Evolutionary conservation across 2,888 invertebrate species (phyloP), one percentile per base, ranked within the genome.

Genomic region (Sthenelais limicola): DNA sequence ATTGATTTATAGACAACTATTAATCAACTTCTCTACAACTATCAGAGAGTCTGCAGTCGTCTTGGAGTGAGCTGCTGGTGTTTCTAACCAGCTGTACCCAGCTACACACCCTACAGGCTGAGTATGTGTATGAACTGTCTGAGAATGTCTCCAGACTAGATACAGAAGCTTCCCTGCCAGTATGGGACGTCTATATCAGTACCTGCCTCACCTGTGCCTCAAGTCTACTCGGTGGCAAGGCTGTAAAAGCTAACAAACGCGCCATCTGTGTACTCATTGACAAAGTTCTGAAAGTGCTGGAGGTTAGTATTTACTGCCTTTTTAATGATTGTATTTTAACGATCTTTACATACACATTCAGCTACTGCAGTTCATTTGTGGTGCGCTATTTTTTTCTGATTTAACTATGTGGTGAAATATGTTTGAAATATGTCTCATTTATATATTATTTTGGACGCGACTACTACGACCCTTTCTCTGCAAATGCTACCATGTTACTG

Each of bases 231-330:
- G 43, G 1, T 5, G 21, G 9, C 3, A 32, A 30, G n/a, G 12
- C 12, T 12, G 28, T 5, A 30, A 26, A 26, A 35, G 38, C 35
- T 9, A 35, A 62, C 38, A 62, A 35, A 26, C 24, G 9, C 24
- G 62, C 21, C 5, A 21, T 62, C 1, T 7, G 3, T 1, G 62
- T 38, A 43, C 38, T 62, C 18, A 24, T 62, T 24, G 24, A 7
- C 1, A 7, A 1, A 2, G 38, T 62, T 21, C 5, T 21, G 1
- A 12, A 3, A 1, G 38, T 35, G 7, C 38, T 62, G 15, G 9
- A 62, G 35, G 62, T 62, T 21, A 62, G 62, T n/a, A n/a, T n/a
- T 26, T 30, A 54, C 54, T 43, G 43, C 12, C 43, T 43, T 43
- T 43, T 43, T 12, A 9, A 12, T 43, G 43, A 12, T 9, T 43